These are phyloP conservation scores for Ascidia mentula DNA, from an alignment of 23 tunicate genomes.

Conservation along the genomic window DNA sequence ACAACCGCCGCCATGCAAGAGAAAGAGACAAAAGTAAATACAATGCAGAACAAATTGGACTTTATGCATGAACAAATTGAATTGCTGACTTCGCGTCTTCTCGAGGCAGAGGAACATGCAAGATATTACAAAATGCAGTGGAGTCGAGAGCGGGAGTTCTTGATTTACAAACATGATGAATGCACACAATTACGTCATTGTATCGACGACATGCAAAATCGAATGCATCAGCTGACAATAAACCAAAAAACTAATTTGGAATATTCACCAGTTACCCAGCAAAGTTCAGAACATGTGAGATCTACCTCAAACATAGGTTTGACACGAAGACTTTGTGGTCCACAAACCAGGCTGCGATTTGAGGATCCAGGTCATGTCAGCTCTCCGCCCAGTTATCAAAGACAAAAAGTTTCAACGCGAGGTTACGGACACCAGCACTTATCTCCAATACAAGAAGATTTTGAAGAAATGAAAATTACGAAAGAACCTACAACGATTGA, in stretches of 20 bases:
- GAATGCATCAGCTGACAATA: not conserved
- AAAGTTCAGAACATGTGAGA: not conserved
- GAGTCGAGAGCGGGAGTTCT: not conserved
- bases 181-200: not conserved
- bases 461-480: not conserved
- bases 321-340: not conserved
- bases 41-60: slow-evolving; percentile 3
- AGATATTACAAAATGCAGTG: not conserved
- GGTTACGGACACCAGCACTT: not conserved
- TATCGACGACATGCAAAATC: not conserved
- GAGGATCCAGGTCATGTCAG: not conserved
- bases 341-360: not conserved
- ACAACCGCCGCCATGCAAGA: not conserved
- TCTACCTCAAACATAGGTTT: not conserved
- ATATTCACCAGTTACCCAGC: not conserved
- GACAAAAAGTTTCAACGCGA: not conserved
- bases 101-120: not conserved
- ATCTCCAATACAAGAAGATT: not conserved
- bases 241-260: not conserved
- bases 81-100: not conserved
- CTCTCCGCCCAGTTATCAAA: not conserved
- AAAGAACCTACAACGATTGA: not conserved
- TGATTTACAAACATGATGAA: not conserved
- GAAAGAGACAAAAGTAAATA: slow-evolving; percentile 5
- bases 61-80: not conserved